These are phyloP conservation scores for Drosophila tani DNA, from an alignment of 1,140 invertebrate species.

Conservation along the genomic window DNA sequence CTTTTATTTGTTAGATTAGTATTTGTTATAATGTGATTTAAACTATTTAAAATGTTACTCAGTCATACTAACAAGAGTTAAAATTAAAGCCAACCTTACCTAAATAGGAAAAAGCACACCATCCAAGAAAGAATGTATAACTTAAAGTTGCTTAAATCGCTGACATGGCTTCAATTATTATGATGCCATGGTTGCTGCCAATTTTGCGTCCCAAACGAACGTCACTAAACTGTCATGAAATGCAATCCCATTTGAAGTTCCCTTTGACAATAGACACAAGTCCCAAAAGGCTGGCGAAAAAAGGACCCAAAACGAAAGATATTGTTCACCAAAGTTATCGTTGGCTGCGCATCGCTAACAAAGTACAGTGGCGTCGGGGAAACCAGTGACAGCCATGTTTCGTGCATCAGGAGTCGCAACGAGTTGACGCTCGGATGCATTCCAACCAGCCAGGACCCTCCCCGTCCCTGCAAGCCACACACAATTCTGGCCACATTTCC, in stretches of 20 bases:
- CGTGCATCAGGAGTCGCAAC: slow-evolving; percentile 69
- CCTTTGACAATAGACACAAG: slow-evolving; percentile 34
- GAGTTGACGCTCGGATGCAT: slow-evolving; percentile 52
- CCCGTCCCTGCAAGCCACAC: slow-evolving; percentile 20
- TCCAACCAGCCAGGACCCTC: neutral
- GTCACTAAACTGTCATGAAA: slow-evolving; percentile 31
- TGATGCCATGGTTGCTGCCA: slow-evolving; percentile 1
- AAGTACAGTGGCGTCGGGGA: slow-evolving; percentile 30
- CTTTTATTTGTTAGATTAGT: too few relatives aligned
- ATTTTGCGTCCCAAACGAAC: slow-evolving; percentile 2
- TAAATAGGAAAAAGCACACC: neutral
- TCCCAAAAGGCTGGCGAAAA: slow-evolving; percentile 7
- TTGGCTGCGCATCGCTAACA: slow-evolving; percentile 59
- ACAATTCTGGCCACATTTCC: slow-evolving; percentile 69
- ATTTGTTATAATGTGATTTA: too few relatives aligned
- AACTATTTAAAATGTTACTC: too few relatives aligned
- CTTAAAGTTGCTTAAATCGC: neutral
- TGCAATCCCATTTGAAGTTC: slow-evolving; percentile 27
- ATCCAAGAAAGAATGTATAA: too few relatives aligned
- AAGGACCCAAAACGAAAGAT: slow-evolving; percentile 10
- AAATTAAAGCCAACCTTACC: too few relatives aligned
- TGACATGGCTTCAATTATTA: neutral
- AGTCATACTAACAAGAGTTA: too few relatives aligned
- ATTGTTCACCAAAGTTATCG: slow-evolving; percentile 56
- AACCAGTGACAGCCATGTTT: slow-evolving; percentile 47